phyloP scores from a whole-genome alignment of 2,113 vertebrate genomes.

The Arvicanthis niloticus region DNA sequence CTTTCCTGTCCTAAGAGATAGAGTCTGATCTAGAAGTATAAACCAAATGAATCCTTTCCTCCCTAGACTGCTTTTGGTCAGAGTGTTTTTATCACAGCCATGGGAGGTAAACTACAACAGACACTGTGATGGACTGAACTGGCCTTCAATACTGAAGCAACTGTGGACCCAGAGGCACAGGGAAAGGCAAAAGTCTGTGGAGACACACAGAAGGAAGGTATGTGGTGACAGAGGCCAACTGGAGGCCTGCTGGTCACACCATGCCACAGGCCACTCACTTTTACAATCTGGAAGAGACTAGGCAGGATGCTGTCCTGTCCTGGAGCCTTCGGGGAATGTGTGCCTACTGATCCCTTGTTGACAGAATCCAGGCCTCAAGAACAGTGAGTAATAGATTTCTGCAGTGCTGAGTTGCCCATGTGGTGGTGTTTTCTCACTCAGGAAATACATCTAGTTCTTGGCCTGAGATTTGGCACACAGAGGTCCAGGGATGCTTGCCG shows the following conservation, averaged over 20 bases:
- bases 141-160: background rate
- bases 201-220: background rate
- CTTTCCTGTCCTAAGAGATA: too few species aligned
- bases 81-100: background rate
- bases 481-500: background rate
- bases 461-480: background rate
- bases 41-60: background rate
- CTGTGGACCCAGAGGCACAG: background rate
- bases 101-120: background rate
- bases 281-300: background rate
- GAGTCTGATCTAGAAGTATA: background rate
- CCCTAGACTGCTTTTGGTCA: background rate
- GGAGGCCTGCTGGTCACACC: background rate
- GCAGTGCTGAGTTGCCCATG: background rate
- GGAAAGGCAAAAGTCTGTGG: background rate
- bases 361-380: background rate
- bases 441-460: background rate
- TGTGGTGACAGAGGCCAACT: rapidly evolving
- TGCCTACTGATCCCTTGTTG: rapidly evolving
- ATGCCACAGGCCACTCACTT: background rate
- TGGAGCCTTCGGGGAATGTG: rapidly evolving
- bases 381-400: background rate
- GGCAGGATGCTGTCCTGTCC: rapidly evolving
- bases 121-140: too few species aligned
- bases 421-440: background rate